Percentiles rank a stretch among this genome's conserved stretches.
Evolutionary conservation across 2,113 vertebrate species (phyloP).

Genomic region (Ardeotis arabs): DNA sequence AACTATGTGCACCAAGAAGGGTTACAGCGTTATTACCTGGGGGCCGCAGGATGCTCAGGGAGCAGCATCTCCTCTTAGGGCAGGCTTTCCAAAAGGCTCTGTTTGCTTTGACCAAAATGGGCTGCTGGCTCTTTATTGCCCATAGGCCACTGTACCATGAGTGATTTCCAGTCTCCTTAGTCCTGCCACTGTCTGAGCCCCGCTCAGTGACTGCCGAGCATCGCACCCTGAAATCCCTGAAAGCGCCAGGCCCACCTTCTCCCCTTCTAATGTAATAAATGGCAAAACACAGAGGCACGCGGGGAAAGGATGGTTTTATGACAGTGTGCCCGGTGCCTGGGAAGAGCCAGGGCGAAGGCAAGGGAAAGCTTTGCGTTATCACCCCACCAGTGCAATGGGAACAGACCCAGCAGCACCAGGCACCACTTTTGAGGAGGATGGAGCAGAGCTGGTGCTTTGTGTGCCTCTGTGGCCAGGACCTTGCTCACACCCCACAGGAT

Average conservation of each 20-base stretch:
- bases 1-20: neutral
- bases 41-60: neutral
- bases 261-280: neutral
- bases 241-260: neutral
- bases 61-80: neutral
- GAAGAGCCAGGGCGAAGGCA: neutral
- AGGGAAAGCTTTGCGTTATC: neutral
- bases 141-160: rapidly evolving
- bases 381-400: rapidly evolving
- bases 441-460: neutral
- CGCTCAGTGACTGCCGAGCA: neutral
- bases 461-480: rapidly evolving
- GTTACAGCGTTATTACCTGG: neutral
- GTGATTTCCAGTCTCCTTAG: neutral
- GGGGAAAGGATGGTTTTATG: neutral
- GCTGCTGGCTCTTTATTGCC: neutral
- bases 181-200: neutral
- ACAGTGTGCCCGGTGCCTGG: rapidly evolving
- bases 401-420: neutral
- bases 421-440: rapidly evolving
- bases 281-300: rapidly evolving
- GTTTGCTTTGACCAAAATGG: neutral
- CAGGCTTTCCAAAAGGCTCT: neutral
- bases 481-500: rapidly evolving
- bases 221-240: neutral